Evolutionary conservation across 2,113 vertebrate species (phyloP).

Genomic region (Eulemur macaco): DNA sequence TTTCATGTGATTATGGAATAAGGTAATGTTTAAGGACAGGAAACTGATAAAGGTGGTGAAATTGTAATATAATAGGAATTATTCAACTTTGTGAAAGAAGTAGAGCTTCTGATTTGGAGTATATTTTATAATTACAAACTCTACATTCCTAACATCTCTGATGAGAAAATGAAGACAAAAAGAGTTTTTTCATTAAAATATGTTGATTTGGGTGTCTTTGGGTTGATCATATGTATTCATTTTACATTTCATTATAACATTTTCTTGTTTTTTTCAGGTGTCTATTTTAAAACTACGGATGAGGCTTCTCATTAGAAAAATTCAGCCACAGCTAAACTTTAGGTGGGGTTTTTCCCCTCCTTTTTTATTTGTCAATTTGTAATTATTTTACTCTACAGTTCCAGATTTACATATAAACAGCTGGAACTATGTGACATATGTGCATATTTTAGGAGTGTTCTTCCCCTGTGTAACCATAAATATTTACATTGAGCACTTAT

Average conservation of each 20-base stretch:
- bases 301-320: slow-evolving; percentile 7
- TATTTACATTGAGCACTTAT: not conserved
- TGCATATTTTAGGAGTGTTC: not conserved
- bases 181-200: not conserved
- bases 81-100: not conserved
- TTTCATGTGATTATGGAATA: not conserved
- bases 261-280: slow-evolving; percentile 70
- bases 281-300: slow-evolving; percentile 13
- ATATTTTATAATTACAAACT: not conserved
- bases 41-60: not conserved
- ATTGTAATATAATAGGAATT: not conserved
- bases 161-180: not conserved
- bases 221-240: not conserved
- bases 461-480: not conserved
- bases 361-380: not conserved
- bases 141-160: not conserved
- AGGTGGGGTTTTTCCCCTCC: not conserved
- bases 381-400: not conserved
- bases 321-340: not conserved
- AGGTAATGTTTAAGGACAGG: not conserved
- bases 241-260: not conserved
- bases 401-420: not conserved
- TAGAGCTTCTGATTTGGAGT: not conserved
- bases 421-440: not conserved
- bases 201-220: not conserved